phyloP scores from a whole-genome alignment of 2,888 invertebrate genomes.

The Epinotia ramella region DNA sequence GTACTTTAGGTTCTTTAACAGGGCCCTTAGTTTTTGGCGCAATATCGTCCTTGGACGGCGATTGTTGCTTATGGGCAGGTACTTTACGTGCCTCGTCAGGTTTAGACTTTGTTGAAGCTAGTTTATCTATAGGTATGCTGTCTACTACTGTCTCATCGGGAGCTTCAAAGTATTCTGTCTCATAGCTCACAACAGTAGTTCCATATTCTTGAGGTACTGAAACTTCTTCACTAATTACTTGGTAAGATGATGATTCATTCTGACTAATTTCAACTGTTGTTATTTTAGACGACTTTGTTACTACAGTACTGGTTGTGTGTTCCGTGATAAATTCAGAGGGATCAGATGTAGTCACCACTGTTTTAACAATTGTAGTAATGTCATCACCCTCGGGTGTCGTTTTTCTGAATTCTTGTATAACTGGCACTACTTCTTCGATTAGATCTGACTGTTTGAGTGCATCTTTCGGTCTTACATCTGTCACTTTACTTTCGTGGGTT shows the following conservation, averaged over 20 bases:
- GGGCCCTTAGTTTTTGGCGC: not conserved
- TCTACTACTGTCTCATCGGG: conserved; percentile 55
- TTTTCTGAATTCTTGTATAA: conserved; percentile 57
- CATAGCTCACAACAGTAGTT: conserved; percentile 54
- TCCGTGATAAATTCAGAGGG: conserved; percentile 66
- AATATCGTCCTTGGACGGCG: not conserved
- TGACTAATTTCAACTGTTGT: conserved; percentile 71
- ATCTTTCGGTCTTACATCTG: conserved; percentile 9
- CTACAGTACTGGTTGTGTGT: conserved; percentile 64
- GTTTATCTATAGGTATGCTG: conserved; percentile 28
- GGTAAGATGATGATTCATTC: conserved; percentile 68
- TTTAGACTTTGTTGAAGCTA: conserved; percentile 37
- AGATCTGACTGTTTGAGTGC: not conserved
- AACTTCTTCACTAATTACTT: conserved; percentile 61
- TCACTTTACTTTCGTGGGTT: not conserved
- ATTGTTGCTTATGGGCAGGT: not conserved
- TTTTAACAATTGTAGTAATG: conserved; percentile 63
- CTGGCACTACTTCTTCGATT: conserved; percentile 55
- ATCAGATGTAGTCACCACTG: conserved; percentile 60
- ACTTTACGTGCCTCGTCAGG: conserved; percentile 21
- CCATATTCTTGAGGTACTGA: conserved; percentile 54
- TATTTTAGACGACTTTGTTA: conserved; percentile 67
- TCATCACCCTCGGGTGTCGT: conserved; percentile 46
- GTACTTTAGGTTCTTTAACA: not conserved
- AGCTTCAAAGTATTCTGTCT: conserved; percentile 54